Base-by-base conservation (phyloP, 2,888 invertebrate species). In the Andrena chrysosceles region DNA sequence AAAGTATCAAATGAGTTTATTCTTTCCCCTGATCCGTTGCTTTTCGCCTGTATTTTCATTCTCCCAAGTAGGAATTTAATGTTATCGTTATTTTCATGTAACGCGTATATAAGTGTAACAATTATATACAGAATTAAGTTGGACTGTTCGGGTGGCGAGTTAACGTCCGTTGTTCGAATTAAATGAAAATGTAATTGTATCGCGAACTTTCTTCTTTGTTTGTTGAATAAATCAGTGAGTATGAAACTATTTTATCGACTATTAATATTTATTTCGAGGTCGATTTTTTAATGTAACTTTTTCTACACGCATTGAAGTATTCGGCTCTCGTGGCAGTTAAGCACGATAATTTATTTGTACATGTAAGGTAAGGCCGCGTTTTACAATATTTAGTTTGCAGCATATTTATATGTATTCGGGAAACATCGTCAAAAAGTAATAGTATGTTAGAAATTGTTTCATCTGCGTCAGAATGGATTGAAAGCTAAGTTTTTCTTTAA, bases 1-100 rank as follows among this genome's bases (percentile, higher is more conserved):
- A 87, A 90, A 60, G 63, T 88, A 87, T 62, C 10, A n/a, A 49
- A 42, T 67, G 75, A 63, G 49, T 78, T 81, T 77, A 64, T 63
- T 74, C 49, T 71, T 67, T 31, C 31, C 74, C 70, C 23, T 8
- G 31, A 49, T 75, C 63, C 63, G 54, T 54, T 49, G 42, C 52
- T 52, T 59, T 54, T 68, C 26, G n/a, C 16, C 49, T n/a, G 10
- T 56, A 31, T 63, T 54, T 2, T 63, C 67, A 52, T 42, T 64
- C 13, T n/a, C 20, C 59, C 5, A 48, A 26, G 31, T 69, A 10
- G n/a, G 7, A 31, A 63, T 68, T 35, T 60, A n/a, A 48, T 49
- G 49, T 71, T 71, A 26, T 20, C 16, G 56, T 71, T 56, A 48
- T 42, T 75, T 59, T 62, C 23, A 49, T 52, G 26, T 66, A 60